Conservation (phyloP, 2,113 vertebrate species). For the Gymnorhina tibicen region DNA sequence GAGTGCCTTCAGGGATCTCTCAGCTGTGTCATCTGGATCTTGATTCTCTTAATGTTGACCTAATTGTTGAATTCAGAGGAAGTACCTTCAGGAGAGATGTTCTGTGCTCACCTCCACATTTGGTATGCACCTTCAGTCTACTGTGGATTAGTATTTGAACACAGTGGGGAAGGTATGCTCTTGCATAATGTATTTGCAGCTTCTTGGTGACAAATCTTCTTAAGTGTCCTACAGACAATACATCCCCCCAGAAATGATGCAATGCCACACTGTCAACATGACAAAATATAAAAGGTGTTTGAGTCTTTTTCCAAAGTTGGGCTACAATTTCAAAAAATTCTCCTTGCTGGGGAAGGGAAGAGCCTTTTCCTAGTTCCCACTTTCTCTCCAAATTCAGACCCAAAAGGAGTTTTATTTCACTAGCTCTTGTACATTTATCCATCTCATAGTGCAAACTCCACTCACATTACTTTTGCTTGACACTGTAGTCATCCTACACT, state of each 20-base stretch:
- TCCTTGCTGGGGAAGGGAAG: background rate
- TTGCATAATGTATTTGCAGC: background rate
- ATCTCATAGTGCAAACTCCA: background rate
- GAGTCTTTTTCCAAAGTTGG: background rate
- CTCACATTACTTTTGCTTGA: background rate
- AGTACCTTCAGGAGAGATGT: background rate
- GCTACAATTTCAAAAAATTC: background rate
- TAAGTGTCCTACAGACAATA: background rate
- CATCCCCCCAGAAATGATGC: background rate
- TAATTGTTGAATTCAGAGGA: background rate
- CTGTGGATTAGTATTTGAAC: background rate
- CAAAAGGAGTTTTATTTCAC: background rate
- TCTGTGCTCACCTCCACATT: background rate
- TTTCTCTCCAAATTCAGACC: background rate
- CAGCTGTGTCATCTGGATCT: background rate
- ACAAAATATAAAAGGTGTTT: background rate
- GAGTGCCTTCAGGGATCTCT: background rate
- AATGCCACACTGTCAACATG: background rate
- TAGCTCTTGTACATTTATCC: background rate
- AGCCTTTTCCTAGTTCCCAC: background rate
- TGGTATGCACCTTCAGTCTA: background rate
- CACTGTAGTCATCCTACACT: background rate
- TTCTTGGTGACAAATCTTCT: background rate
- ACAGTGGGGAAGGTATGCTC: background rate
- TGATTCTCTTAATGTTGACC: background rate